Conservation (phyloP, 1,140 invertebrate species). For the Drosophila punjabiensis region DNA sequence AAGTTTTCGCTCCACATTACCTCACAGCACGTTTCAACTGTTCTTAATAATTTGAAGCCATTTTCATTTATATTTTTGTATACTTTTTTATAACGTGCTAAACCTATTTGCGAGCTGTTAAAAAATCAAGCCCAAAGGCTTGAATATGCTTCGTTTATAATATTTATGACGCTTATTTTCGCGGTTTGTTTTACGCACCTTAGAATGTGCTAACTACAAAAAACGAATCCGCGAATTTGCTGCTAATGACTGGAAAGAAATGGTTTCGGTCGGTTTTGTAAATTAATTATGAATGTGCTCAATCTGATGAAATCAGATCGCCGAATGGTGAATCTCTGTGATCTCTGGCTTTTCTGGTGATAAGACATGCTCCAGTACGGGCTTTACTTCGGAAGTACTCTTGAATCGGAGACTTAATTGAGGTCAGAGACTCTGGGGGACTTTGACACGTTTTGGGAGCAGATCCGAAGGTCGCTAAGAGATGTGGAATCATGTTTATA, state of each 20-base stretch:
- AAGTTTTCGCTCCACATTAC: neutral
- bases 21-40: slow-evolving; percentile 4
- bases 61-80: neutral
- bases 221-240: slow-evolving; percentile 42
- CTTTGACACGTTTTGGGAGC: slow-evolving; percentile 52
- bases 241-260: slow-evolving; percentile 64
- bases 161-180: slow-evolving; percentile 58
- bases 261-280: slow-evolving; percentile 41
- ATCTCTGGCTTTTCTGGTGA: slow-evolving; percentile 15
- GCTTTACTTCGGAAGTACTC: slow-evolving; percentile 20
- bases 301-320: slow-evolving; percentile 53
- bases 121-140: slow-evolving; percentile 24
- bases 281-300: slow-evolving; percentile 52
- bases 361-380: slow-evolving; percentile 24
- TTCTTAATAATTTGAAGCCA: slow-evolving; percentile 2
- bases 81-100: slow-evolving; percentile 40
- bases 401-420: slow-evolving; percentile 24
- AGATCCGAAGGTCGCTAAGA: slow-evolving; percentile 36
- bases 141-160: slow-evolving; percentile 6
- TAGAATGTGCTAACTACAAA: slow-evolving; percentile 62
- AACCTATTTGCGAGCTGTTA: slow-evolving; percentile 56
- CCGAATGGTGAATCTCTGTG: slow-evolving; percentile 5
- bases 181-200: slow-evolving; percentile 70
- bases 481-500: slow-evolving; percentile 36
- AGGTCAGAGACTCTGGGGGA: slow-evolving; percentile 36